Evolutionary conservation across 2,797 vertebrate genomes (phyloP), one percentile per base, ranked within the genome.

Genomic region (Semotilus atromaculatus): DNA sequence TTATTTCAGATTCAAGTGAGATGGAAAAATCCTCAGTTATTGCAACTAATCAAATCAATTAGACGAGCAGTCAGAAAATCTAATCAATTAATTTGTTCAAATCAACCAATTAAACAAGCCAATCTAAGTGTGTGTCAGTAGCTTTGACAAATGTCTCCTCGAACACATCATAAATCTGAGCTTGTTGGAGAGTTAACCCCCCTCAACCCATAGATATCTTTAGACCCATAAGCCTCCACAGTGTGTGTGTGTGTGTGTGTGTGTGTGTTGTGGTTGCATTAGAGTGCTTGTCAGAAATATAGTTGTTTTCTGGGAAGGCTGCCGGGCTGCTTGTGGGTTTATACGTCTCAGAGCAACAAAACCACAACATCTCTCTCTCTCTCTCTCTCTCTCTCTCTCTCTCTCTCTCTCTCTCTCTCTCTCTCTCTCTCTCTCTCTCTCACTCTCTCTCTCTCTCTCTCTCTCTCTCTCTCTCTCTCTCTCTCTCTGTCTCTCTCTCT

Each of bases 251-350:
- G 18, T 48, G 45, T 48, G 48, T 51, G 18, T 19, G 6, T 53
- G 48, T 53, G 18, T 53, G 51, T 53, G 51, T 53, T 83, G 81
- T 53, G 81, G 81, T 76, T 76, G 60, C 81, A 83, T 83, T 83
- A 76, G 72, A 67, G 58, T 6, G 81, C 81, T 51, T 53, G 81
- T 83, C 72, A 83, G 81, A 83, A 76, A 83, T 78, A 77, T 76
- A 78, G 73, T 77, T 76, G 82, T 68, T 77, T 78, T 84, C 74
- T 84, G 75, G 82, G 82, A 84, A 78, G 62, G 82, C 75, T 78
- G 74, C 82, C 82, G 48, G 62, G 75, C 75, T 78, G 75, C 82
- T 84, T 78, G 74, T 78, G 74, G 74, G 82, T 60, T 84, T 34
- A 66, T 72, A 53, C 53, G 23, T 83, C 58, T 83, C 73, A 77